Evolutionary conservation across 1,140 invertebrate species (phyloP), one percentile per base, ranked within the genome.

Genomic region (Drosophila virilis): DNA sequence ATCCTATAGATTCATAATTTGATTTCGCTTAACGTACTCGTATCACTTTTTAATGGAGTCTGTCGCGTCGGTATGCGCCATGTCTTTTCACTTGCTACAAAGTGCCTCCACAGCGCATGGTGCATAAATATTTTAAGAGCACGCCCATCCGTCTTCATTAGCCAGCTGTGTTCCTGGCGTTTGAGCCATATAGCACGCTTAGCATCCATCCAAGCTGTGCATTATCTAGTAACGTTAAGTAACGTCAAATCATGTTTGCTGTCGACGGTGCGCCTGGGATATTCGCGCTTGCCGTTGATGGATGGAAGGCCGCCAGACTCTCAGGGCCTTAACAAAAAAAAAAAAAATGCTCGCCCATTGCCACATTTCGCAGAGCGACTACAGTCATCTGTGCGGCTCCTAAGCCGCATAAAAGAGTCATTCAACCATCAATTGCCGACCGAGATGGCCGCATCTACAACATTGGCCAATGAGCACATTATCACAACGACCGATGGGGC

Each of bases 71-170:
- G 54, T 13, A n/a, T 32, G 38, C 28, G 45, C 37, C 37, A 48
- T 28, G 35, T 6, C 22, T 8, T 8, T 54, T 50, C 58, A 57
- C 54, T 43, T 59, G 48, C 52, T 43, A 8, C 67, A 64, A 64
- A 74, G 71, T 54, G 71, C 42, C 57, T 68, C 50, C 40, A 37
- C 42, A 43, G 64, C 64, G 40, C 58, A 69, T 17, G 59, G 61
- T 46, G 57, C 59, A 78, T 78, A 76, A 66, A 78, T 78, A 72
- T 78, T 76, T 78, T 35, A 78, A 45, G 33, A 76, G 76, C 67
- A 50, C n/a, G 35, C 67, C 76, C 73, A 78, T 78, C 77, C 62
- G 57, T 78, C 77, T 78, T 78, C 77, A 78, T 78, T 78, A 78
- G 73, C 57, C 67, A 65, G 58, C 55, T 37, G 42, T 40, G 38